These are phyloP conservation scores for Tauraco erythrolophus DNA, from an alignment of 2,113 vertebrate genomes.

Conservation along the genomic window DNA sequence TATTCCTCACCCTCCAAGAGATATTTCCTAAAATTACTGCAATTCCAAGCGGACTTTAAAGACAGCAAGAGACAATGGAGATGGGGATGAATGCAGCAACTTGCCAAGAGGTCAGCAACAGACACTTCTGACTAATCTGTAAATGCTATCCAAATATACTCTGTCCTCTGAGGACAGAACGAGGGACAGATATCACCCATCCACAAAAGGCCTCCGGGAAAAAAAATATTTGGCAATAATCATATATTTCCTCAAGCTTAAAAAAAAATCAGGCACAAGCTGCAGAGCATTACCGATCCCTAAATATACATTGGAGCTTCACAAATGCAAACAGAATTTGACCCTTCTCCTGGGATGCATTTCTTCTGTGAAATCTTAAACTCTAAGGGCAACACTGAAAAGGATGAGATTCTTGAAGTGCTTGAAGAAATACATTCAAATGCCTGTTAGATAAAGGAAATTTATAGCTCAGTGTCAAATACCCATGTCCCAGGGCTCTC, in stretches of 20 bases:
- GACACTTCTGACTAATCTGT: neutral
- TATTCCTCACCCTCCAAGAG: fast-evolving
- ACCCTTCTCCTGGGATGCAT: neutral
- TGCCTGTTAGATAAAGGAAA: neutral
- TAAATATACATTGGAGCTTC: neutral
- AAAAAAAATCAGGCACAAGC: neutral
- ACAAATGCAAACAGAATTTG: neutral
- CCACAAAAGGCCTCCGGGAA: neutral
- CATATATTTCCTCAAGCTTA: neutral
- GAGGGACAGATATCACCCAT: neutral
- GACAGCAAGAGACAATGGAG: neutral
- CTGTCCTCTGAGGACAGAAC: neutral
- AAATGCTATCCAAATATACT: neutral
- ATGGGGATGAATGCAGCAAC: neutral
- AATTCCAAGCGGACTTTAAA: neutral
- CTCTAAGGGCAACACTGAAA: neutral
- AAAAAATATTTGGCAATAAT: neutral
- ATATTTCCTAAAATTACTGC: neutral
- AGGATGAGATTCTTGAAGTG: slow-evolving; percentile 53
- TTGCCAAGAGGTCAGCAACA: neutral
- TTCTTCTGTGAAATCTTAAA: neutral
- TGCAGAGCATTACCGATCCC: neutral
- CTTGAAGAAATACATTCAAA: slow-evolving; percentile 11
- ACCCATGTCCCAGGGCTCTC: neutral
- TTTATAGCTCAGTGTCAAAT: slow-evolving; percentile 45